Evolutionary conservation across 2,113 vertebrate genomes (phyloP).

Genomic region (Bufo bufo): DNA sequence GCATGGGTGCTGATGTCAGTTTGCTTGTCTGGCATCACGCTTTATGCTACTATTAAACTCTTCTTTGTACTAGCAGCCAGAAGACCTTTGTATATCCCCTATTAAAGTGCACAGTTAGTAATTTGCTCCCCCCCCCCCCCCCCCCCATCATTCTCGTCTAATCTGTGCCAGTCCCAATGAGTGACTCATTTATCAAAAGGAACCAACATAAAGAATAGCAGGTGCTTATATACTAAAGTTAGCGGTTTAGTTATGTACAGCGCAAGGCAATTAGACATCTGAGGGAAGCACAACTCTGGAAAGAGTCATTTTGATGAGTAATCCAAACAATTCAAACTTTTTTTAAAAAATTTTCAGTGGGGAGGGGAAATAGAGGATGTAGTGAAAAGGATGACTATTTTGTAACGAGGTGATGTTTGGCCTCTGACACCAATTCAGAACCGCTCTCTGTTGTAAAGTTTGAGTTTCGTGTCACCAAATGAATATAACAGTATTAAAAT

Average conservation of each 20-base stretch:
- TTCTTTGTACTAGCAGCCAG: slow-evolving; percentile 80
- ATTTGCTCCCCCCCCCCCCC: slow-evolving; percentile 78
- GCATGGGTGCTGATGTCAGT: slow-evolving; percentile 80
- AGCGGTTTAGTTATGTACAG: slow-evolving; percentile 59
- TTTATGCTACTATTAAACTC: slow-evolving; percentile 80
- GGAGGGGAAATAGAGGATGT: slow-evolving; percentile 40
- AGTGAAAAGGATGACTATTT: slow-evolving; percentile 36
- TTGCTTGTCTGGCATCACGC: slow-evolving; percentile 74
- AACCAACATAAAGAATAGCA: slow-evolving; percentile 75
- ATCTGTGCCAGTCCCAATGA: slow-evolving; percentile 72
- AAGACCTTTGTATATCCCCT: slow-evolving; percentile 80
- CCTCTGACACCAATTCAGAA: slow-evolving; percentile 39
- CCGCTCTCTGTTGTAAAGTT: background rate
- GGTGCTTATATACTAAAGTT: slow-evolving; percentile 71
- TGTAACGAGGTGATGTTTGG: slow-evolving; percentile 33
- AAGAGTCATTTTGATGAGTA: slow-evolving; percentile 37
- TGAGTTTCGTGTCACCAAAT: background rate
- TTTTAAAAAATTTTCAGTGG: background rate
- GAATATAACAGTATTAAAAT: background rate
- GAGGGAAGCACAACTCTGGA: background rate
- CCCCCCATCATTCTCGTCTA: slow-evolving; percentile 68
- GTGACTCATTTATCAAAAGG: slow-evolving; percentile 74
- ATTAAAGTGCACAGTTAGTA: slow-evolving; percentile 75
- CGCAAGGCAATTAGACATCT: slow-evolving; percentile 19
- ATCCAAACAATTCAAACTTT: slow-evolving; percentile 30